These are phyloP conservation scores for Loriculus beryllinus DNA, from an alignment of 2,797 vertebrate species.

Conservation along the genomic window DNA sequence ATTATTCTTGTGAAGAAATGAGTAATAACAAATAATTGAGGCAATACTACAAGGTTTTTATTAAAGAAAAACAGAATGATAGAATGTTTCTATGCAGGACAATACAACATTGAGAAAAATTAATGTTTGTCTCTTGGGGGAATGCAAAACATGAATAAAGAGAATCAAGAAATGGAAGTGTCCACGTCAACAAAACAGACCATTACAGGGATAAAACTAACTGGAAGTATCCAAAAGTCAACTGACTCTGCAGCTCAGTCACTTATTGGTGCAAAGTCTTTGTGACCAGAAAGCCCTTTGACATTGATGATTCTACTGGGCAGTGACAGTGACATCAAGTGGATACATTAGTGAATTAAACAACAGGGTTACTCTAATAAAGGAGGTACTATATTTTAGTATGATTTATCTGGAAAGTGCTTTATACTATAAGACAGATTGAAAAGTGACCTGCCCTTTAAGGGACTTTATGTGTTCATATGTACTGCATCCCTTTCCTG, in stretches of 20 bases:
- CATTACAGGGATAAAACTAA: neutral
- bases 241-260: neutral
- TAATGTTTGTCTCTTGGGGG: neutral
- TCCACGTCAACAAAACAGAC: neutral
- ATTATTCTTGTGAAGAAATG: neutral
- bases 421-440: neutral
- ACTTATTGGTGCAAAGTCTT: neutral
- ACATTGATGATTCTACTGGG: constrained; percentile 34
- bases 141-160: neutral
- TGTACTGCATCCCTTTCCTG: neutral
- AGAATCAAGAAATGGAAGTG: neutral
- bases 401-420: neutral
- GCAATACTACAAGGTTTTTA: neutral
- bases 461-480: neutral
- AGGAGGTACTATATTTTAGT: constrained; percentile 18
- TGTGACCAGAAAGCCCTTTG: constrained; percentile 37
- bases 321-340: constrained; percentile 72
- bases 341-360: constrained; percentile 64
- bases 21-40: neutral
- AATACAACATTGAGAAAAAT: neutral
- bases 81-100: neutral
- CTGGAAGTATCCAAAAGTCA: neutral
- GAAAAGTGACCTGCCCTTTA: neutral
- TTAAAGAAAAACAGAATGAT: neutral
- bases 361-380: neutral